Percentiles rank a stretch among this genome's conserved stretches.
phyloP scores from a whole-genome alignment of 2,797 vertebrate species.

The Antennarius maculatus region DNA sequence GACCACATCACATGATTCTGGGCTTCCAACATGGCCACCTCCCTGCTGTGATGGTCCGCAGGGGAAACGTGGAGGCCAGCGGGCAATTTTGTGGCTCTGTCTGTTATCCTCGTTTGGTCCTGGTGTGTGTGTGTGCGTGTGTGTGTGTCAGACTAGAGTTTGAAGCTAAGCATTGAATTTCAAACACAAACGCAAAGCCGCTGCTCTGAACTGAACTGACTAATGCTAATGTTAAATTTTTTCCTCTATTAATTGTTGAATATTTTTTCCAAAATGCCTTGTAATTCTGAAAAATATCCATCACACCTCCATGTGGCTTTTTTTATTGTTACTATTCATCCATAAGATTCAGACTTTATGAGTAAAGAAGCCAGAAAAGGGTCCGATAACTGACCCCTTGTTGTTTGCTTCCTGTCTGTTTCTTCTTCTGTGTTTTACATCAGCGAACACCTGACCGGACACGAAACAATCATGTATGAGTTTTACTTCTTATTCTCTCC shows the following conservation, averaged over 20 bases:
- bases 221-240: no score
- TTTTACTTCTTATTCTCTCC: neutral
- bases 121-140: neutral
- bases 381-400: no score
- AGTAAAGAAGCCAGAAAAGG: no score
- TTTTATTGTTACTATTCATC: no score
- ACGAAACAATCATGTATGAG: neutral
- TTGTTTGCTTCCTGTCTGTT: conserved; percentile 13
- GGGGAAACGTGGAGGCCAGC: conserved; percentile 28
- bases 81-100: conserved; percentile 56
- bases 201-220: no score
- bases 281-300: no score
- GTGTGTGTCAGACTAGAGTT: neutral
- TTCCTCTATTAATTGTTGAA: no score
- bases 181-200: neutral
- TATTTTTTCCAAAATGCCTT: no score
- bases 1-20: conserved; percentile 44
- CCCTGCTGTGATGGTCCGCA: conserved; percentile 14
- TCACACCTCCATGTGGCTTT: no score
- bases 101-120: conserved; percentile 55
- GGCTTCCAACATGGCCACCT: conserved; percentile 25
- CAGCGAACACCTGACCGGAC: neutral
- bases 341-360: no score
- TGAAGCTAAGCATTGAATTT: neutral
- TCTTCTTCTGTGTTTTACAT: neutral